Evolutionary conservation across 2,113 vertebrate species (phyloP), one percentile per base, ranked within the genome.

Genomic region (Tychaedon coryphoeus): DNA sequence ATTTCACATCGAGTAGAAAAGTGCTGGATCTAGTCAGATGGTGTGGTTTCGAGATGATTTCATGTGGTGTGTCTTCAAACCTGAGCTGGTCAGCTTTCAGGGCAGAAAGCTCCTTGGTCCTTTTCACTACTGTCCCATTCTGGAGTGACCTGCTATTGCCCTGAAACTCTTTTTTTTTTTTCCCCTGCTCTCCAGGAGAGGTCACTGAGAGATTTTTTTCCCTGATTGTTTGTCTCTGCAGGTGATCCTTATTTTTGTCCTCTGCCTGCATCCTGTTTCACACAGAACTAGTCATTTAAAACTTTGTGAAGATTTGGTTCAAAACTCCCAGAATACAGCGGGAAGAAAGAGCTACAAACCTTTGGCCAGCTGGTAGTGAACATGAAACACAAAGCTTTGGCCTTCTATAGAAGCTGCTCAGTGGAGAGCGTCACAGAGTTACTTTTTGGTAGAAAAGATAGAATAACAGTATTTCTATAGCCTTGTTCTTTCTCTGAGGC

Each of bases 191-290:
- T 73, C 26, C 36, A 47, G 53, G 19, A 78, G 54, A 82, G 36
- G 65, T 64, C 28, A 45, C 42, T 12, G 47, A 64, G 69, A 57
- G 36, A 29, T 23, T 29, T 72, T 88, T 20, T 56, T 83, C 26
- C 19, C 38, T n/a, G 14, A 11, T 23, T 31, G n/a, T 40, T 64
- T 69, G 56, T 76, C 64, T 36, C 24, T 73, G 40, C 5, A 1
- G 65, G 58, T 83, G 62, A 48, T 80, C 4, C 3, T 53, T 65
- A 22, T 58, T 25, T 43, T 71, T 48, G 38, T 71, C 51, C 34
- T 62, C 54, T 92, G 58, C 61, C n/a, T 2, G 4, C 0, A 0
- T 43, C n/a, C 48, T 67, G 10, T 38, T 67, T 67, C 64, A n/a
- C 14, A 4, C 24, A 64, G 70, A 43, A 38, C 42, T 70, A 22